phyloP scores from a whole-genome alignment of 2,113 vertebrate genomes.

The Platichthys flesus region DNA sequence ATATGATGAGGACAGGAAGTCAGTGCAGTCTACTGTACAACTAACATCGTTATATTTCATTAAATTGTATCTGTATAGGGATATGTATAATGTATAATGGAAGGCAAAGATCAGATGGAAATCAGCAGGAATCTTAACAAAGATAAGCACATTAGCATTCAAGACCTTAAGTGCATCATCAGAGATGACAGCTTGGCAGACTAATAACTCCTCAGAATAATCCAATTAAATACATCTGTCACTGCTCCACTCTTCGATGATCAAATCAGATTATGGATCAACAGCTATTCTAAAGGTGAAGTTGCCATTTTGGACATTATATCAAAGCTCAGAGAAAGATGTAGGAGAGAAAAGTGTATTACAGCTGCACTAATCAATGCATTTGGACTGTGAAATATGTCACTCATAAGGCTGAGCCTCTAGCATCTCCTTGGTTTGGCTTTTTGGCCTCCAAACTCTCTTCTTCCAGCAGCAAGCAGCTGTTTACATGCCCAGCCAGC shows the following conservation, averaged over 20 bases:
- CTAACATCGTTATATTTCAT: too few species aligned
- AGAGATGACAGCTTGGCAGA: background rate
- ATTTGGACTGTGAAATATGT: too few species aligned
- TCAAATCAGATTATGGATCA: background rate
- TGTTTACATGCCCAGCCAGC: background rate
- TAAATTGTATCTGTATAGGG: too few species aligned
- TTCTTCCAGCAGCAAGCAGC: background rate
- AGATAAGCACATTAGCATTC: slow-evolving; percentile 1
- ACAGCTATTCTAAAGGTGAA: background rate
- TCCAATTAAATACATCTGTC: background rate
- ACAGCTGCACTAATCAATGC: too few species aligned
- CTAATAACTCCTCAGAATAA: background rate
- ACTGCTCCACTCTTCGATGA: background rate
- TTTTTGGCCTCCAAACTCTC: background rate
- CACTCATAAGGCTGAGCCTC: background rate
- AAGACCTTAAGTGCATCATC: background rate
- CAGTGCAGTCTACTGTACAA: too few species aligned
- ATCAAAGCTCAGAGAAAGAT: background rate
- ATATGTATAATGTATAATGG: background rate
- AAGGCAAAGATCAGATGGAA: too few species aligned
- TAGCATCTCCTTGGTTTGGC: background rate
- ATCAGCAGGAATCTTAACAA: background rate
- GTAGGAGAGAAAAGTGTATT: too few species aligned
- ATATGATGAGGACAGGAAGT: too few species aligned
- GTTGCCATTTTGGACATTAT: background rate